phyloP scores from a whole-genome alignment of 2,113 vertebrate species.

The Sebastes schlegelii region DNA sequence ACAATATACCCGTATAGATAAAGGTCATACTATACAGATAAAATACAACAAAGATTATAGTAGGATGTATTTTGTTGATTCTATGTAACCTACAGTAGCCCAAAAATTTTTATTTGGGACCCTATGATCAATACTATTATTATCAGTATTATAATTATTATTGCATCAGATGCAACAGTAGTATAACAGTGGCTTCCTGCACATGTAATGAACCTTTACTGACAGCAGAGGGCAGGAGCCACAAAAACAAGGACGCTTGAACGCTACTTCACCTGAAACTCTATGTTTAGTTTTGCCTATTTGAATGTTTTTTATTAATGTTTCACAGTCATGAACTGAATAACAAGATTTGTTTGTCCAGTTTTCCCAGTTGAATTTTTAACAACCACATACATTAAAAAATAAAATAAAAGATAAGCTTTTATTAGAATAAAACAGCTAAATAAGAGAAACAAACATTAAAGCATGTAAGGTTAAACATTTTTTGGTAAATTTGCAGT shows the following conservation, averaged over 20 bases:
- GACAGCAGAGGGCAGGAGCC: slow-evolving; percentile 66
- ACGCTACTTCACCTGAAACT: background rate
- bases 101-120: too few relatives aligned
- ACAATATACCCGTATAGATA: background rate
- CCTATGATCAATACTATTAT: background rate
- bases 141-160: background rate
- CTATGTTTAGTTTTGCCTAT: background rate
- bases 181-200: background rate
- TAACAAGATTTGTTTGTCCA: background rate
- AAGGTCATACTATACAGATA: background rate
- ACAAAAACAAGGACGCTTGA: slow-evolving; percentile 16
- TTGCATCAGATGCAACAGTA: background rate
- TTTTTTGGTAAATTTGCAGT: background rate
- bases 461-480: background rate
- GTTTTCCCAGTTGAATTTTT: background rate
- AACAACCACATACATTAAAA: background rate
- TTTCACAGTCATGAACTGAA: background rate
- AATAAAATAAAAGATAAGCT: background rate
- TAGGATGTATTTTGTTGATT: background rate
- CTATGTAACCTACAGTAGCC: background rate
- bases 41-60: background rate
- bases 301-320: background rate
- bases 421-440: background rate
- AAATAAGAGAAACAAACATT: background rate
- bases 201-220: slow-evolving; percentile 34